These are phyloP conservation scores for Propithecus perrieri DNA, from an alignment of 2,797 vertebrate genomes.

Conservation along the genomic window DNA sequence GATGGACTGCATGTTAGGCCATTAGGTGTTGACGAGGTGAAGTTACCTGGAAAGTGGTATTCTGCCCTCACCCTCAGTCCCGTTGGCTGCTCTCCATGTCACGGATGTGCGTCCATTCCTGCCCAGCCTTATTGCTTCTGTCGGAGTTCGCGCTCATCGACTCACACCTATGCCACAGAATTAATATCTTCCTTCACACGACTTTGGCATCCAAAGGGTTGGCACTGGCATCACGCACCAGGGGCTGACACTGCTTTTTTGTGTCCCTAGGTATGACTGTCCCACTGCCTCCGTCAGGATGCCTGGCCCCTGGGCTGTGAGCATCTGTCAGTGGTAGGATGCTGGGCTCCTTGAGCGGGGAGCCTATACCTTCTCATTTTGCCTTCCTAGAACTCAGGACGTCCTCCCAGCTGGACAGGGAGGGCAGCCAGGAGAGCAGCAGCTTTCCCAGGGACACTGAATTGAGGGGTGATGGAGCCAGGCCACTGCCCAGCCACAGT, in stretches of 20 bases:
- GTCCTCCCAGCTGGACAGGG: neutral
- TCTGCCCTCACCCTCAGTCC: neutral
- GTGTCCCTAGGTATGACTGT: neutral
- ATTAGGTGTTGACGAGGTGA: neutral
- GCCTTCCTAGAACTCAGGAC: no score
- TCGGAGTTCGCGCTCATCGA: accelerated
- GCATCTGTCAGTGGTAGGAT: neutral
- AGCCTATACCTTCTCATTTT: neutral
- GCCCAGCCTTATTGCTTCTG: neutral
- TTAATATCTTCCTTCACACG: neutral
- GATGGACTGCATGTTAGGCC: neutral
- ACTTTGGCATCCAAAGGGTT: neutral
- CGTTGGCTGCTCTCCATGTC: accelerated
- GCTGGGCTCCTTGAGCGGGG: neutral
- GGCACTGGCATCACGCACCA: no score
- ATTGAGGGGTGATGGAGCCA: neutral
- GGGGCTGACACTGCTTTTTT: neutral
- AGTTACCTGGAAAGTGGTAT: neutral
- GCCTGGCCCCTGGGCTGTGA: neutral
- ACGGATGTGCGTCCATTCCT: accelerated
- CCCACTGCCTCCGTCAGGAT: neutral
- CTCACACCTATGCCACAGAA: neutral
- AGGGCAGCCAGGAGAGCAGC: neutral
- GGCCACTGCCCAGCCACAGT: neutral
- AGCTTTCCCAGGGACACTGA: neutral